Base-by-base conservation (phyloP, 2,888 invertebrate genomes). In the Neocrepidodera transversa region DNA sequence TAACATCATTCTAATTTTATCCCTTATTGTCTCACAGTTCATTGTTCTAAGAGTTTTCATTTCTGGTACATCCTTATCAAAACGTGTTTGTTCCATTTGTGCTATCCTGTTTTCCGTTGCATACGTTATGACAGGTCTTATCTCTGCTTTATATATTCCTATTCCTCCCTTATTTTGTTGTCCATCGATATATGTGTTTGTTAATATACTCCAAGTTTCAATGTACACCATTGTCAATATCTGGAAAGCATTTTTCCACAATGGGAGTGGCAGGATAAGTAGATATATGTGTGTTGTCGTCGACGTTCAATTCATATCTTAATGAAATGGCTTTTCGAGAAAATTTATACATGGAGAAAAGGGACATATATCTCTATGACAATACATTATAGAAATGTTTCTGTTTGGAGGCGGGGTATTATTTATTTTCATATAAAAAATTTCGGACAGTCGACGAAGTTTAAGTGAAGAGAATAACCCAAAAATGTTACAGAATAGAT, bases 1-100 rank as follows among this genome's bases (percentile, higher is more conserved):
- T 45, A 45, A 13, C 45, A 26, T 26, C 28, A 45, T 48, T 32
- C 48, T 48, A 48, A 48, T 48, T 48, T 48, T 35, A 48, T 48
- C 32, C 17, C 35, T 48, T 48, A 48, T 48, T 48, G 48, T 48
- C 14, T 35, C 11, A 16, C 11, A 17, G 48, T 5, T 16, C 20
- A 48, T 48, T 48, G 48, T 48, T 48, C 48, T 48, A 48, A 48
- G 48, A 48, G 48, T 48, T 48, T 48, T 48, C 48, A 48, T 48
- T 48, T 48, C 48, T 48, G 48, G 48, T 48, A n/a, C n/a, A 35
- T 35, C 35, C 48, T 48, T 48, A 48, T 48, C 48, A 48, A n/a
- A 48, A 13, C 13, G 17, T 48, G 48, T 47, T n/a, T 30, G 47
- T 48, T 48, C 48, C 18, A 48, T 48, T 48, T 48, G 32, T 17